These are phyloP conservation scores for Onchidella celtica DNA, from an alignment of 2,888 invertebrate species.

Conservation along the genomic window DNA sequence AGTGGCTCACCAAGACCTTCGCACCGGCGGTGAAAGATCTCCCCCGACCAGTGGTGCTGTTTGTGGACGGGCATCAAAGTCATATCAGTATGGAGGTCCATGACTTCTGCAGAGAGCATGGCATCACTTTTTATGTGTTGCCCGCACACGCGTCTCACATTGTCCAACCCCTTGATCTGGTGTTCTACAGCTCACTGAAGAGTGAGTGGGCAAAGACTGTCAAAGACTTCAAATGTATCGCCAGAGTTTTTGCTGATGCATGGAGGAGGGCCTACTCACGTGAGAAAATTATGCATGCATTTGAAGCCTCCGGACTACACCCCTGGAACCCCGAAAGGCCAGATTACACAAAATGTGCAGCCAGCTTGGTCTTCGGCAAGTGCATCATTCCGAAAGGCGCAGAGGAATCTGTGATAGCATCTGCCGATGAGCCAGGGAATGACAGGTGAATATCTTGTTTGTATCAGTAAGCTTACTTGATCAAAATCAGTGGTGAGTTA, in stretches of 20 bases:
- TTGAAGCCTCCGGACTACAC: not conserved
- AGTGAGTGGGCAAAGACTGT: too few relatives aligned
- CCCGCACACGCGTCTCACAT: conserved; percentile 6
- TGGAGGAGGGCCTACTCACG: not conserved
- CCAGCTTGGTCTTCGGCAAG: too few relatives aligned
- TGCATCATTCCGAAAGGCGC: too few relatives aligned
- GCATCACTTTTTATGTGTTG: not conserved
- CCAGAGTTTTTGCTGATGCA: not conserved
- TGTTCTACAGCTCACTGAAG: too few relatives aligned
- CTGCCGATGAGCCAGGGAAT: too few relatives aligned
- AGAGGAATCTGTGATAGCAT: too few relatives aligned
- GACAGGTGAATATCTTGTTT: too few relatives aligned
- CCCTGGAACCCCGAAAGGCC: conserved; percentile 6
- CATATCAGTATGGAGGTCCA: not conserved
- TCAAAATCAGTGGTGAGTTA: too few relatives aligned
- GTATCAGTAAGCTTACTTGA: too few relatives aligned
- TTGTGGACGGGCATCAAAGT: not conserved
- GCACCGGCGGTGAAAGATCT: not conserved
- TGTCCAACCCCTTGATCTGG: conserved; percentile 9
- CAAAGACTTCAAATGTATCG: too few relatives aligned
- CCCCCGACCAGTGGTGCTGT: conserved; percentile 4
- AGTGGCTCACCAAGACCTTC: conserved; percentile 5
- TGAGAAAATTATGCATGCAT: not conserved
- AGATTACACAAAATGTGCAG: conserved; percentile 10
- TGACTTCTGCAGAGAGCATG: not conserved